Conservation (phyloP, 2,797 vertebrate species). For the Trachops cirrhosus region DNA sequence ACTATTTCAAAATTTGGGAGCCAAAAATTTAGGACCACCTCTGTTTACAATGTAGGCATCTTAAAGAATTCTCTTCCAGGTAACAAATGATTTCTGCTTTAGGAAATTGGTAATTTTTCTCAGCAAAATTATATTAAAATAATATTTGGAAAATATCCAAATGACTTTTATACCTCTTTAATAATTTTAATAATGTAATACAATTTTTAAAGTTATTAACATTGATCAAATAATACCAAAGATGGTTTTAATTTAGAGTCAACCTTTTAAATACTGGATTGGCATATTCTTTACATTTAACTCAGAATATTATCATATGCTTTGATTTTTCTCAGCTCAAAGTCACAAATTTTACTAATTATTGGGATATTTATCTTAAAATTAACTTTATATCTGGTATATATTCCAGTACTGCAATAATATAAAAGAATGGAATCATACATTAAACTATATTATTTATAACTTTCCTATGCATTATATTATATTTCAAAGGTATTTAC, state of each 20-base stretch:
- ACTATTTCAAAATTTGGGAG: constrained; percentile 37
- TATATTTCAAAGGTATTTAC: not conserved
- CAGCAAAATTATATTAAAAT: not conserved
- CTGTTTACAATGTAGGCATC: not conserved
- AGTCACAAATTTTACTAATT: not conserved
- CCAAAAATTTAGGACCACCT: not conserved
- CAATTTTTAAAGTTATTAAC: not conserved
- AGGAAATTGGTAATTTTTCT: not conserved
- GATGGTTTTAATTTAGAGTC: not conserved
- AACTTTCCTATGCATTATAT: not conserved
- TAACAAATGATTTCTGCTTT: not conserved
- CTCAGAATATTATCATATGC: not conserved
- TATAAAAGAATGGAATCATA: not conserved
- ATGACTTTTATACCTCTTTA: not conserved
- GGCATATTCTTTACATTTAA: not conserved
- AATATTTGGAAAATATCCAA: not conserved
- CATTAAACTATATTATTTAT: not conserved
- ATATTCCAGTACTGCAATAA: not conserved
- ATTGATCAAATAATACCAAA: constrained; percentile 1
- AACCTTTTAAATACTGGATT: not conserved
- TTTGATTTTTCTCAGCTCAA: constrained; percentile 8
- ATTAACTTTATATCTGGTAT: not conserved
- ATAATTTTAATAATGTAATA: constrained; percentile 8
- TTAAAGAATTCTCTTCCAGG: not conserved
- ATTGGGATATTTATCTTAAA: not conserved